A percentile compares a stretch with the other conserved stretches of the same genome.
Evolutionary conservation across 2,113 vertebrate genomes (phyloP).

Genomic region (Rhinichthys klamathensis): DNA sequence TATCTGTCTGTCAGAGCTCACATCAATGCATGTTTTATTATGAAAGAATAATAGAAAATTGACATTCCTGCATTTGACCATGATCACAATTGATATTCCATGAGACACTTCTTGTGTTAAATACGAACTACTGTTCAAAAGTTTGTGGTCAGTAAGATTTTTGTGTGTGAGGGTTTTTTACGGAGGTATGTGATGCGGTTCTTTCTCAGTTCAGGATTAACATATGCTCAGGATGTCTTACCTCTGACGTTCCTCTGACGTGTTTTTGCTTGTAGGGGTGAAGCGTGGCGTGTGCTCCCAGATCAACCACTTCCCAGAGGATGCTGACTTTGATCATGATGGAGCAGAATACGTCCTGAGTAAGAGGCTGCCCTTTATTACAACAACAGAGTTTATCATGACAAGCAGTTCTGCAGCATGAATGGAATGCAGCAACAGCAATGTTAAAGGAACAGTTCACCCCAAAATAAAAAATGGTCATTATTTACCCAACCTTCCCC

Average conservation of each 20-base stretch:
- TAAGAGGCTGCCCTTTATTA: conserved; percentile 64
- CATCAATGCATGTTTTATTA: neutral
- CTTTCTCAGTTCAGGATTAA: neutral
- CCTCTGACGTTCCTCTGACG: neutral
- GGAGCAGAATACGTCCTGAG: conserved; percentile 91
- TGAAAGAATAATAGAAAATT: neutral
- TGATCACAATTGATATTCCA: too few species aligned
- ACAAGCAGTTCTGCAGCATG: conserved; percentile 19
- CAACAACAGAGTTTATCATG: neutral
- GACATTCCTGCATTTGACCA: neutral
- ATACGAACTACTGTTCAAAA: too few species aligned
- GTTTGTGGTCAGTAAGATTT: too few species aligned
- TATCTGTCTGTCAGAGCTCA: neutral
- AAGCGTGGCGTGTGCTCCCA: conserved; percentile 90
- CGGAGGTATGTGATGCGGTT: neutral
- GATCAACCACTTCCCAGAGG: conserved; percentile 95
- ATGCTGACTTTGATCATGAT: conserved; percentile 93
- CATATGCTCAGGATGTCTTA: neutral
- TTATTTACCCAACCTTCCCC: neutral
- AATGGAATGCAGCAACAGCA: conserved; percentile 4
- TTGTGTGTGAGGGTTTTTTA: neutral
- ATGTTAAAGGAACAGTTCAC: neutral
- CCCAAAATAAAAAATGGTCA: neutral
- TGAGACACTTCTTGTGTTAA: too few species aligned
- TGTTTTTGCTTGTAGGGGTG: conserved; percentile 76